Evolutionary conservation across 2,888 invertebrate genomes (phyloP).

Genomic region (Gryllus longicercus): DNA sequence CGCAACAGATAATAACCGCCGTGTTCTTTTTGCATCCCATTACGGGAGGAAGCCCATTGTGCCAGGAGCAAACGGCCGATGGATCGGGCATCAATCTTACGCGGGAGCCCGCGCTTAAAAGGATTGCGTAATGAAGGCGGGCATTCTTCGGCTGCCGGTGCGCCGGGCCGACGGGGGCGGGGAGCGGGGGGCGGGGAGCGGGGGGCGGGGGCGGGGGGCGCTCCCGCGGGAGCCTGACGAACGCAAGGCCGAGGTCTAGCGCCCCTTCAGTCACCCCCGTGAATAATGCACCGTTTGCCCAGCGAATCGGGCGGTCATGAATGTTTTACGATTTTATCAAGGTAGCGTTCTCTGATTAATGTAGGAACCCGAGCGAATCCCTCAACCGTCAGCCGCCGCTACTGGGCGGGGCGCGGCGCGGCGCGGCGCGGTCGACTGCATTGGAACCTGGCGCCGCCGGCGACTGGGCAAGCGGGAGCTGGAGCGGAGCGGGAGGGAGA

Average conservation of each 20-base stretch:
- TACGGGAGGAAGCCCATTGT: background rate
- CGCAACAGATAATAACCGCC: background rate
- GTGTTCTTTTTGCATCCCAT: slow-evolving; percentile 11
- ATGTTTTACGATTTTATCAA: slow-evolving; percentile 5
- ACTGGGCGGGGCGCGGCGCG: background rate
- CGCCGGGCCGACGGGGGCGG: background rate
- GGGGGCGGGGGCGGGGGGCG: background rate
- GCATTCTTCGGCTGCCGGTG: background rate
- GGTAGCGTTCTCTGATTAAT: slow-evolving; percentile 17
- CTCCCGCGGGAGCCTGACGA: background rate
- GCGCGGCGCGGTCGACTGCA: background rate
- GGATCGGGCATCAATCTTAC: slow-evolving; percentile 17
- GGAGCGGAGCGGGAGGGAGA: background rate
- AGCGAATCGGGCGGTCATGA: slow-evolving; percentile 8
- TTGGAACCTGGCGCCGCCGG: background rate
- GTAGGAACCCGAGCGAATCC: background rate
- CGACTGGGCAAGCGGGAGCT: background rate
- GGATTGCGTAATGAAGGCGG: slow-evolving; percentile 17
- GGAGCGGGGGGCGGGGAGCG: background rate
- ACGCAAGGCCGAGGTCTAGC: background rate
- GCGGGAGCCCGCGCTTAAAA: background rate
- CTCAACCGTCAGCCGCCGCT: background rate
- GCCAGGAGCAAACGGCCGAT: background rate
- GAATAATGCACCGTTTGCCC: slow-evolving; percentile 17
- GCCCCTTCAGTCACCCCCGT: slow-evolving; percentile 17